phyloP scores from a whole-genome alignment of 2,797 vertebrate genomes.

The Poeciliopsis turneri region DNA sequence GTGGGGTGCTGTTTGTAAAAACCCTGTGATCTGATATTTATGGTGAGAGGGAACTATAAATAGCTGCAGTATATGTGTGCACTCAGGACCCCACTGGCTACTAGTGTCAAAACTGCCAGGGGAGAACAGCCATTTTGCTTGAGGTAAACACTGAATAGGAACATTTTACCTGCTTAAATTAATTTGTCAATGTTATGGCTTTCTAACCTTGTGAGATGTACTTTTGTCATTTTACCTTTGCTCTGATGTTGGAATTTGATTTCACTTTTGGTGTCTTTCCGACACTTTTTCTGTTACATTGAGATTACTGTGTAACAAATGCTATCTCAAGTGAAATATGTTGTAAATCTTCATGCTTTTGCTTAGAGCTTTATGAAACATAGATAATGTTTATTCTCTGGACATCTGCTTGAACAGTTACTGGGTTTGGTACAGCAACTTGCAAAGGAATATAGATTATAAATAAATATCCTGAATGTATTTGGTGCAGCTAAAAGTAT shows the following conservation, averaged over 20 bases:
- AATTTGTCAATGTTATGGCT: not conserved
- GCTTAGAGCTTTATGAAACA: not conserved
- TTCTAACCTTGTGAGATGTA: not conserved
- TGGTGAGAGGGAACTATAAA: constrained; percentile 73
- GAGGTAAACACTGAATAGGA: constrained; percentile 73
- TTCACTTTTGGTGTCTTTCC: not conserved
- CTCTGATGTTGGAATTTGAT: not conserved
- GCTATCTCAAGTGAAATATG: not conserved
- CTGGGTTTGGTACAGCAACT: not conserved
- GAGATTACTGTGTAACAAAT: constrained; percentile 8
- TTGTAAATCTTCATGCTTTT: not conserved
- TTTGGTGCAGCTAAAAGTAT: not conserved
- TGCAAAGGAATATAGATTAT: not conserved
- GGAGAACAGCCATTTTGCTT: constrained; percentile 50
- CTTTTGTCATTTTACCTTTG: not conserved
- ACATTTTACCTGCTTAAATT: constrained; percentile 5
- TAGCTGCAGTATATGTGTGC: constrained; percentile 64
- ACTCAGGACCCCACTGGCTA: constrained; percentile 51
- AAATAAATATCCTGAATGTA: constrained; percentile 3
- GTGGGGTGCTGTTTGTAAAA: constrained; percentile 49
- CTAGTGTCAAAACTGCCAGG: constrained; percentile 55
- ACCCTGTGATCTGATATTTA: constrained; percentile 75
- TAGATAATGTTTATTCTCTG: constrained; percentile 8
- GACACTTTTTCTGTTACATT: not conserved
- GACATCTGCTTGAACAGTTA: constrained; percentile 8